These are phyloP conservation scores for Xestoiulus laeticollis DNA, from an alignment of 2,888 invertebrate species.

Conservation along the genomic window DNA sequence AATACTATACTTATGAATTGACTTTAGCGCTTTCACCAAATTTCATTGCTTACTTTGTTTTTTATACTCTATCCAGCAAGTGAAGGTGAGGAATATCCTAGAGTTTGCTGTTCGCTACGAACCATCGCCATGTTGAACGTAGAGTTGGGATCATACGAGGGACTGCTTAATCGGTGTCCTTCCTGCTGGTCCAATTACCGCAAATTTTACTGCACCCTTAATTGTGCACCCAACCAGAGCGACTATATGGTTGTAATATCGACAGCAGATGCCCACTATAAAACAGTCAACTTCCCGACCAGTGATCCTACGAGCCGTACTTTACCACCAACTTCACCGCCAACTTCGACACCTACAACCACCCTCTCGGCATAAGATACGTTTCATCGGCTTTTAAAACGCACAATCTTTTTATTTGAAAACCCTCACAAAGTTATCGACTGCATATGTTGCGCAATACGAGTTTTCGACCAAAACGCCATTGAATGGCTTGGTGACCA, in stretches of 20 bases:
- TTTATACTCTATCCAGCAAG: background rate
- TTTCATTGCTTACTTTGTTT: too few relatives aligned
- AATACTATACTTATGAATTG: too few relatives aligned
- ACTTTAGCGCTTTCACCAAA: too few relatives aligned
- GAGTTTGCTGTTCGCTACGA: background rate
- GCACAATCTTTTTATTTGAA: too few relatives aligned
- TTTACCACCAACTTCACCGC: background rate
- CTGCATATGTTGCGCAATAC: too few relatives aligned
- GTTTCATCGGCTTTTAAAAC: too few relatives aligned
- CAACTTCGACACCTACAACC: background rate
- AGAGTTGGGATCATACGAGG: background rate
- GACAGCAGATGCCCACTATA: background rate
- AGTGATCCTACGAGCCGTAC: background rate
- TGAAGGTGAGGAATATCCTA: background rate
- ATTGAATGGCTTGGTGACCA: too few relatives aligned
- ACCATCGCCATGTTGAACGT: slow-evolving; percentile 23
- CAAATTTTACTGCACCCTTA: slow-evolving; percentile 4
- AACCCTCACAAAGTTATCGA: too few relatives aligned
- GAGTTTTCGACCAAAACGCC: too few relatives aligned
- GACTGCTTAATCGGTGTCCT: background rate
- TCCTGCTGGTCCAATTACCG: background rate
- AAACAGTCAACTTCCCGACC: background rate
- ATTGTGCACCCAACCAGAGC: slow-evolving; percentile 14
- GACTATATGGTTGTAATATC: background rate
- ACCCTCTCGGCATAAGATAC: background rate